These are phyloP conservation scores for Notolepis coatsorum DNA, from an alignment of 2,797 vertebrate species.

Conservation along the genomic window DNA sequence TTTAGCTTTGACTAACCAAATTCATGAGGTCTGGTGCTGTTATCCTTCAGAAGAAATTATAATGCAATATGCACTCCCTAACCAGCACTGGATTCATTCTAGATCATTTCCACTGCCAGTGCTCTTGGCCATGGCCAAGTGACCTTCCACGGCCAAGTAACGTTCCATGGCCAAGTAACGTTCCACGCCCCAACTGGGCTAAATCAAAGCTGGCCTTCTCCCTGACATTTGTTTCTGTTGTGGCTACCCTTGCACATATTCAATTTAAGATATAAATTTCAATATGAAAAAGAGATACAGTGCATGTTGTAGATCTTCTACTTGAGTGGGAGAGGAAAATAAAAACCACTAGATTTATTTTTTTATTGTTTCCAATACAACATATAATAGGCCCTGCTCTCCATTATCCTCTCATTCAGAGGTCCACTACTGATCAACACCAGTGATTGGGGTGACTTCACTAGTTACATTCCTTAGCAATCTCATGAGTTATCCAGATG, in stretches of 20 bases:
- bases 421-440: not conserved
- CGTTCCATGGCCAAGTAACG: slow-evolving; percentile 51
- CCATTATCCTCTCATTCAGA: not conserved
- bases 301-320: slow-evolving; percentile 60
- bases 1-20: not conserved
- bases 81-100: slow-evolving; percentile 19
- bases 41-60: not conserved
- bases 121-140: slow-evolving; percentile 51
- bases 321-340: not conserved
- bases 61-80: not conserved
- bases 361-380: slow-evolving; percentile 1
- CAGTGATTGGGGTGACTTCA: not conserved
- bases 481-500: too few relatives aligned
- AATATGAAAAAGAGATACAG: slow-evolving; percentile 59
- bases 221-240: slow-evolving; percentile 41
- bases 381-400: not conserved
- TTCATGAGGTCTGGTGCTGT: too few relatives aligned
- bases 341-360: not conserved
- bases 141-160: slow-evolving; percentile 38
- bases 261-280: slow-evolving; percentile 41
- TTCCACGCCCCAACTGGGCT: slow-evolving; percentile 34
- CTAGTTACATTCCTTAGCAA: too few relatives aligned
- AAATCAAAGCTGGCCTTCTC: slow-evolving; percentile 54
- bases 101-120: slow-evolving; percentile 20
- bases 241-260: slow-evolving; percentile 16